phyloP scores from a whole-genome alignment of 1,140 invertebrate genomes.

The Pygmarrhopalites habei region DNA sequence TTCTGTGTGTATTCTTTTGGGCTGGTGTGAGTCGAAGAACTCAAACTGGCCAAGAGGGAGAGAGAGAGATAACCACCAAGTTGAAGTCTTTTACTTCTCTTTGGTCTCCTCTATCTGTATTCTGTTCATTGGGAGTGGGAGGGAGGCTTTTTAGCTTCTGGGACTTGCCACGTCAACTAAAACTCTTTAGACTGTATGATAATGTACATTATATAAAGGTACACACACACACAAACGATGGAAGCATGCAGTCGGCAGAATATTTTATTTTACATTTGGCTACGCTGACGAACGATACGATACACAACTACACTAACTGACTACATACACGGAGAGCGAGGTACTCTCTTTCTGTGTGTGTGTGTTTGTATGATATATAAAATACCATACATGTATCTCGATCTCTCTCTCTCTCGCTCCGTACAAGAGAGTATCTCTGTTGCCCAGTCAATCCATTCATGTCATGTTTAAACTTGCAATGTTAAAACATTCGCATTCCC shows the following conservation, averaged over 20 bases:
- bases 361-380: neutral
- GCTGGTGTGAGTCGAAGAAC: neutral
- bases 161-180: constrained; percentile 8
- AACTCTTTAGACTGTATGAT: neutral
- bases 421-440: too few species aligned
- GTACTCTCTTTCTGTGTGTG: neutral
- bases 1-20: neutral
- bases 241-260: neutral
- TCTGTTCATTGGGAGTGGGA: constrained; percentile 1
- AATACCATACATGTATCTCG: neutral
- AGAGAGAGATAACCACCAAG: neutral
- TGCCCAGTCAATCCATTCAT: constrained; percentile 1
- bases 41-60: constrained; percentile 3
- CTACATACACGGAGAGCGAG: neutral
- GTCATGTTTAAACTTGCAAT: constrained; percentile 5
- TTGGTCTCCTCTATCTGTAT: neutral
- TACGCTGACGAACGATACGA: neutral
- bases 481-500: constrained; percentile 7
- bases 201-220: neutral
- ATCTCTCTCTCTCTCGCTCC: neutral
- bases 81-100: neutral
- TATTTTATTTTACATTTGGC: neutral
- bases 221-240: neutral
- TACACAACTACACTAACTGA: neutral
- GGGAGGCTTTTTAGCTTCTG: constrained; percentile 2